Conservation (phyloP, 2,797 vertebrate species). For the Phylloscopus collybita region DNA sequence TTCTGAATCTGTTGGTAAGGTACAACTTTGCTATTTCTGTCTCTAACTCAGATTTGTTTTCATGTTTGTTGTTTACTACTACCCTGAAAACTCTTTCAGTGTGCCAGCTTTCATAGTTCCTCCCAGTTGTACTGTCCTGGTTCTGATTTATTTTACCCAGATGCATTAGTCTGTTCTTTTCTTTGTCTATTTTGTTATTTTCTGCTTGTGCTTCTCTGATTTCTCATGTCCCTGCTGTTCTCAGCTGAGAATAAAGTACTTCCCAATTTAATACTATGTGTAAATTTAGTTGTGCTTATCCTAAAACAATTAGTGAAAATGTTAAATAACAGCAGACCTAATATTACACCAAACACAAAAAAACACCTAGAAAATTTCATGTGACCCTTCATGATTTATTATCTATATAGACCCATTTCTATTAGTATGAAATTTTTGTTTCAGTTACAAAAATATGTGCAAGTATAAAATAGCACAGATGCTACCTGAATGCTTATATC, state of each 20-base stretch:
- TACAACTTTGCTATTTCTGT: not conserved
- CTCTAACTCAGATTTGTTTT: not conserved
- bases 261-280: not conserved
- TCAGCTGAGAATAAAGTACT: not conserved
- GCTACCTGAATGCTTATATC: constrained; percentile 9
- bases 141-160: not conserved
- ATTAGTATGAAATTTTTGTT: not conserved
- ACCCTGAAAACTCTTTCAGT: not conserved
- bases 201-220: not conserved
- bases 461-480: not conserved
- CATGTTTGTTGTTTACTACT: not conserved
- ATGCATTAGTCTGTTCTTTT: not conserved
- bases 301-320: not conserved
- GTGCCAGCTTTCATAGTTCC: not conserved
- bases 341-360: not conserved
- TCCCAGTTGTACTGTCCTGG: not conserved
- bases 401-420: not conserved
- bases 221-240: not conserved
- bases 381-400: not conserved
- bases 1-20: not conserved
- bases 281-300: not conserved
- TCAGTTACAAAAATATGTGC: not conserved
- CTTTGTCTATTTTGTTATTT: not conserved
- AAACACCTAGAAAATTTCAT: not conserved
- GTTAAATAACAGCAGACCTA: not conserved